phyloP scores from a whole-genome alignment of 2,797 vertebrate species.

The Leptodactylus fallax region DNA sequence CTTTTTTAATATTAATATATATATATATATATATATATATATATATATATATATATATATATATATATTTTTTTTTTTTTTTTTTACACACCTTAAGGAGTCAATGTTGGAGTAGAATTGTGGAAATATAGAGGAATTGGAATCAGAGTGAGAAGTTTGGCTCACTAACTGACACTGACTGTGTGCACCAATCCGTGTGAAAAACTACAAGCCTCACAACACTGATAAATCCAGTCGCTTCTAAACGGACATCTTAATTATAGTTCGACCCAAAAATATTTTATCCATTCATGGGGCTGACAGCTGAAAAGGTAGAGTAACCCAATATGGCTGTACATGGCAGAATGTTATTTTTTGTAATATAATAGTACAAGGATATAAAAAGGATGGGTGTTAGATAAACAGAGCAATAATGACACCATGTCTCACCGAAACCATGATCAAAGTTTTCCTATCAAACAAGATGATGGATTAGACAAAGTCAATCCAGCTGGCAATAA shows the following conservation, averaged over 20 bases:
- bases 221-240: too few relatives aligned
- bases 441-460: constrained; percentile 53
- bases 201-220: too few relatives aligned
- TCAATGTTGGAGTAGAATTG: too few relatives aligned
- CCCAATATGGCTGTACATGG: not conserved
- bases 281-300: not conserved
- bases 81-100: too few relatives aligned
- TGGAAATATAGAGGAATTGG: too few relatives aligned
- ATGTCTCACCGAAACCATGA: constrained; percentile 47
- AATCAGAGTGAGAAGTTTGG: too few relatives aligned
- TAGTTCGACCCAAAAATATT: not conserved
- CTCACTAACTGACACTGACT: too few relatives aligned
- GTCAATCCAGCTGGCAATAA: constrained; percentile 34
- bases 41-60: too few relatives aligned
- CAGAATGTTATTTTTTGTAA: constrained; percentile 47
- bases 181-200: too few relatives aligned
- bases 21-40: too few relatives aligned
- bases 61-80: too few relatives aligned
- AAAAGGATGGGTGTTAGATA: constrained; percentile 22
- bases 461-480: constrained; percentile 51
- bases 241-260: not conserved
- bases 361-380: constrained; percentile 23
- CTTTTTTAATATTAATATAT: too few relatives aligned
- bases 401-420: constrained; percentile 43
- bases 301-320: constrained; percentile 46